phyloP scores from a whole-genome alignment of 2,888 invertebrate genomes.

The Omphaloscelis lunosa region DNA sequence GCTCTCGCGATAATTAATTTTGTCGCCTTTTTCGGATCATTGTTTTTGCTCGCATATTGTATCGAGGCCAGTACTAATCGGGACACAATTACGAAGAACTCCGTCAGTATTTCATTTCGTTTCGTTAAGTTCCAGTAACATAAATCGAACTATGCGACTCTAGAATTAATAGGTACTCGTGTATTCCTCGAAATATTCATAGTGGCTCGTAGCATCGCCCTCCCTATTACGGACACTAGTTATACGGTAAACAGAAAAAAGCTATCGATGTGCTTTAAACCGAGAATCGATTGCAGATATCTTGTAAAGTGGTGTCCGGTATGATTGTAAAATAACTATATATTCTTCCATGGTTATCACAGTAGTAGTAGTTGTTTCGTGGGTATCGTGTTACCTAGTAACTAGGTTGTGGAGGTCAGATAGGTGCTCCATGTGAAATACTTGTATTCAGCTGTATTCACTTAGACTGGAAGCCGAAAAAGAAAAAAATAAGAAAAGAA shows the following conservation, averaged over 20 bases:
- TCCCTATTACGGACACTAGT: constrained; percentile 56
- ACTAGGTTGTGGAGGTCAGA: too few species aligned
- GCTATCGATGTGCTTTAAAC: constrained; percentile 52
- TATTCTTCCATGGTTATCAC: background rate
- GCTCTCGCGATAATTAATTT: constrained; percentile 65
- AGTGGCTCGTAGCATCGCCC: constrained; percentile 50
- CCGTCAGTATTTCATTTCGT: constrained; percentile 65
- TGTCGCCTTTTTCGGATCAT: constrained; percentile 66
- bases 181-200: constrained; percentile 65
- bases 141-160: constrained; percentile 60
- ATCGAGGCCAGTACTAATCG: constrained; percentile 62
- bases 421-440: too few species aligned
- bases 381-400: too few species aligned
- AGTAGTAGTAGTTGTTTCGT: too few species aligned
- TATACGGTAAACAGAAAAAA: constrained; percentile 51
- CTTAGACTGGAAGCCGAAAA: too few species aligned
- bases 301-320: constrained; percentile 6
- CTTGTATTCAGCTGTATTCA: too few species aligned
- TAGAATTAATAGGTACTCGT: constrained; percentile 57
- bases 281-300: constrained; percentile 53
- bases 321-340: constrained; percentile 29
- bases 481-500: too few species aligned
- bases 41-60: constrained; percentile 64
- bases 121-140: constrained; percentile 60
- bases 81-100: constrained; percentile 61